Evolutionary conservation across 2,797 vertebrate genomes (phyloP).

Genomic region (Nannoperca obscura): DNA sequence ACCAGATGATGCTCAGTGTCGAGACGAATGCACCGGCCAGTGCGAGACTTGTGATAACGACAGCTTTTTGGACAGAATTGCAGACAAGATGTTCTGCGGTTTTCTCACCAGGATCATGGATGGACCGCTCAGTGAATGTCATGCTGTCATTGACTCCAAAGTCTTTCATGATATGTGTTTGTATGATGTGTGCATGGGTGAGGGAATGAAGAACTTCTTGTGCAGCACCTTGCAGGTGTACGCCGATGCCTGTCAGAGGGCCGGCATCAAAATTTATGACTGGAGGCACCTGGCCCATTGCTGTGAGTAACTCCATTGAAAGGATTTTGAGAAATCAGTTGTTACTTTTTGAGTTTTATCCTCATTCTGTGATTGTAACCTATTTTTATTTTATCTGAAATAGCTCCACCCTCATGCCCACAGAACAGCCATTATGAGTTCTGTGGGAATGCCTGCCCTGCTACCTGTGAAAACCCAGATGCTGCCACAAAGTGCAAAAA

Average conservation of each 20-base stretch:
- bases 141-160: constrained; percentile 56
- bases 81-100: constrained; percentile 44
- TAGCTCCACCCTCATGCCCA: constrained; percentile 68
- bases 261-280: constrained; percentile 65
- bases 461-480: constrained; percentile 72
- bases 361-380: constrained; percentile 1
- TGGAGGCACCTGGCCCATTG: constrained; percentile 81
- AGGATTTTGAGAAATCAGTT: neutral
- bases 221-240: constrained; percentile 81
- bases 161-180: constrained; percentile 80
- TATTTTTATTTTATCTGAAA: constrained; percentile 20
- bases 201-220: constrained; percentile 54
- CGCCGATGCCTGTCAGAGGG: constrained; percentile 74
- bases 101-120: constrained; percentile 37
- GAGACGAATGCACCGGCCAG: constrained; percentile 56
- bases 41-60: constrained; percentile 69
- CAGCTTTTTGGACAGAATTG: constrained; percentile 3
- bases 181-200: constrained; percentile 78
- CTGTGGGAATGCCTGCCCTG: constrained; percentile 79
- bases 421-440: constrained; percentile 82
- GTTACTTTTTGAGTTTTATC: neutral
- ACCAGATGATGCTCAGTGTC: constrained; percentile 63
- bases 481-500: constrained; percentile 56
- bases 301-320: constrained; percentile 76
- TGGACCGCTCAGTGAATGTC: constrained; percentile 80